Base-by-base conservation (phyloP, 1,140 invertebrate genomes). In the Goniozus legneri region DNA sequence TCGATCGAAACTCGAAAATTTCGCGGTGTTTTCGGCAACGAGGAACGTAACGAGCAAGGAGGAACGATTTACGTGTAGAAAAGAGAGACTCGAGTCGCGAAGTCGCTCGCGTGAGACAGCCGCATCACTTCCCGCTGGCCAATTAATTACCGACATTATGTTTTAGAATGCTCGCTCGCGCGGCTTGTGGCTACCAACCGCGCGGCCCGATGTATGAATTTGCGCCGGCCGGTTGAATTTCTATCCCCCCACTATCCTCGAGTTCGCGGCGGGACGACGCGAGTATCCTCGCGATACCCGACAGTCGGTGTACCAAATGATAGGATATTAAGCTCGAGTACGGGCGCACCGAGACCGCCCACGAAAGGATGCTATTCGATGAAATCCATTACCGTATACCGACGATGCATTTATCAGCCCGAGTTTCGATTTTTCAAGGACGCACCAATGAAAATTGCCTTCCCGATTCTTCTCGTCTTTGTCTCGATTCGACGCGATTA, bases 81-180 rank as follows among this genome's bases (percentile, higher is more conserved):
- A 31, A 46, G 44, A 33, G 41, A 44, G 31, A 36, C 22, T 33
- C 32, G 19, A 13, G 13, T 35, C 40, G 50, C 34, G 47, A 43
- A n/a, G 45, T 59, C 53, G 52, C 60, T 65, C 63, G 67, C 69
- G 67, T 71, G 69, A 69, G 65, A 67, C 59, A 67, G 59, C 56
- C 61, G 57, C 69, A 71, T 71, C 64, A 62, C 63, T 69, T 56
- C 60, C 69, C 54, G 45, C 55, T 50, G 57, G 62, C 70, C 63
- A 70, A 71, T 71, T 71, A 69, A 71, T 71, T 69, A 67, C 66
- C 58, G 58, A 57, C 60, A 65, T 69, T 69, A 60, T 64, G 58
- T 58, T 61, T 66, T 62, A 62, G 61, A 62, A 63, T 65, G 62
- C 60, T 61, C 58, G 59, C 56, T 54, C 57, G 58, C 50, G 45